Evolutionary conservation across 2,888 invertebrate genomes (phyloP).

Genomic region (Entomobrya proxima): DNA sequence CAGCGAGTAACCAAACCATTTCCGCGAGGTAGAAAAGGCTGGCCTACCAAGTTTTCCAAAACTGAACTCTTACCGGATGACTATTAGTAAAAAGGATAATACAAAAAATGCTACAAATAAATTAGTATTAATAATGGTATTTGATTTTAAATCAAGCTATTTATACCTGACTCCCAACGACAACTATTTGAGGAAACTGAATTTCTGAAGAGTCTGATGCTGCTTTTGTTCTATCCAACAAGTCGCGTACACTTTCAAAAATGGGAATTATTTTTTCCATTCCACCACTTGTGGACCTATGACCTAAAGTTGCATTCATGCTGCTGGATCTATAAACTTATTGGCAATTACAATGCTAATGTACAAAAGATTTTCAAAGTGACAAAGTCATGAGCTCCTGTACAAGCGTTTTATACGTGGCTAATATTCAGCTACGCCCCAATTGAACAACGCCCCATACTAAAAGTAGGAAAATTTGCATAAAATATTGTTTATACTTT

Average conservation of each 20-base stretch:
- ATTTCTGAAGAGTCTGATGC: slow-evolving; percentile 84
- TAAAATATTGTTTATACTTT: no score
- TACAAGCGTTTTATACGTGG: no score
- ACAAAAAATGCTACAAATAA: no score
- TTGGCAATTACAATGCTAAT: no score
- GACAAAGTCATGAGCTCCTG: no score
- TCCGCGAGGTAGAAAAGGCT: slow-evolving; percentile 97
- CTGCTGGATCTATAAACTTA: neutral
- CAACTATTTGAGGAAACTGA: slow-evolving; percentile 97
- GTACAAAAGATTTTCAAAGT: no score
- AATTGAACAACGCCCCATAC: no score
- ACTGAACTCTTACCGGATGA: slow-evolving; percentile 99
- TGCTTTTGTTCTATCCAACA: slow-evolving; percentile 96
- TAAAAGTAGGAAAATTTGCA: no score
- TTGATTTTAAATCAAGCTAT: slow-evolving; percentile 22
- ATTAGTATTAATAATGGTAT: slow-evolving; percentile 74
- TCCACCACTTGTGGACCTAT: slow-evolving; percentile 51
- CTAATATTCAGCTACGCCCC: no score
- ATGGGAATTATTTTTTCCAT: slow-evolving; percentile 99
- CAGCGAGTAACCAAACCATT: slow-evolving; percentile 98
- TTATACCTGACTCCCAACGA: slow-evolving; percentile 96
- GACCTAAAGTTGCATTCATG: neutral
- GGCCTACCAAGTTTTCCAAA: slow-evolving; percentile 98
- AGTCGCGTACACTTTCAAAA: slow-evolving; percentile 99
- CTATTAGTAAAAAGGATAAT: slow-evolving; percentile 81